These are phyloP conservation scores for Zaprionus ornatus DNA, from an alignment of 1,140 invertebrate genomes.

Conservation along the genomic window DNA sequence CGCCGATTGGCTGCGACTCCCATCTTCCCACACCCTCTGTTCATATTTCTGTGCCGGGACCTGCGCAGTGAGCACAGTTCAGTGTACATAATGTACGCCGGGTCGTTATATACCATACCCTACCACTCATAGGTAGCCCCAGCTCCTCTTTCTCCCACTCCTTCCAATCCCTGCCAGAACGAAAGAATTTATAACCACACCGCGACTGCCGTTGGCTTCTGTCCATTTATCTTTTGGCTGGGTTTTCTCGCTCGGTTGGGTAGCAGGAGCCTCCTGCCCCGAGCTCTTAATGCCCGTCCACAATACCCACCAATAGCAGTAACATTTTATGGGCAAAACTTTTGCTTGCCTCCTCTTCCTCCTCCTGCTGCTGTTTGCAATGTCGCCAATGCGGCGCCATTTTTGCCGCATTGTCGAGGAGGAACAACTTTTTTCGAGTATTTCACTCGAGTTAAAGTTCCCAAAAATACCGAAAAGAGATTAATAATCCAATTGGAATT, in stretches of 20 bases:
- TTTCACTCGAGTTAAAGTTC: background rate
- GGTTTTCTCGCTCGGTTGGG: conserved; percentile 27
- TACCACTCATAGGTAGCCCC: conserved; percentile 25
- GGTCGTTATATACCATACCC: conserved; percentile 21
- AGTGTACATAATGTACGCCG: conserved; percentile 50
- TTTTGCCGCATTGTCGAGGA: conserved; percentile 71
- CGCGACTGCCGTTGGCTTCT: conserved; percentile 74
- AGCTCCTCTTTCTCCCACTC: background rate
- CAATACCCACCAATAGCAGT: conserved; percentile 78
- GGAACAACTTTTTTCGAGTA: conserved; percentile 30
- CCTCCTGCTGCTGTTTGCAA: background rate
- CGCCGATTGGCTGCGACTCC: conserved; percentile 65
- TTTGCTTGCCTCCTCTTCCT: conserved; percentile 28
- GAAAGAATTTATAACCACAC: conserved; percentile 62
- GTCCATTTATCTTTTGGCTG: conserved; percentile 76
- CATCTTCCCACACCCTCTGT: conserved; percentile 14
- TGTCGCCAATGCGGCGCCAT: conserved; percentile 71
- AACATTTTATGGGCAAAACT: conserved; percentile 76
- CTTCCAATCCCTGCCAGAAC: background rate
- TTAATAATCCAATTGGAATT: conserved; percentile 15
- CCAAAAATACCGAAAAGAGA: background rate
- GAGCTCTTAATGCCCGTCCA: conserved; percentile 36
- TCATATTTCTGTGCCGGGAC: conserved; percentile 14
- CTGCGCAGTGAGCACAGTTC: conserved; percentile 56
- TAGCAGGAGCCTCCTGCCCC: conserved; percentile 34